phyloP scores from a whole-genome alignment of 2,113 vertebrate genomes.

The Neofelis nebulosa region DNA sequence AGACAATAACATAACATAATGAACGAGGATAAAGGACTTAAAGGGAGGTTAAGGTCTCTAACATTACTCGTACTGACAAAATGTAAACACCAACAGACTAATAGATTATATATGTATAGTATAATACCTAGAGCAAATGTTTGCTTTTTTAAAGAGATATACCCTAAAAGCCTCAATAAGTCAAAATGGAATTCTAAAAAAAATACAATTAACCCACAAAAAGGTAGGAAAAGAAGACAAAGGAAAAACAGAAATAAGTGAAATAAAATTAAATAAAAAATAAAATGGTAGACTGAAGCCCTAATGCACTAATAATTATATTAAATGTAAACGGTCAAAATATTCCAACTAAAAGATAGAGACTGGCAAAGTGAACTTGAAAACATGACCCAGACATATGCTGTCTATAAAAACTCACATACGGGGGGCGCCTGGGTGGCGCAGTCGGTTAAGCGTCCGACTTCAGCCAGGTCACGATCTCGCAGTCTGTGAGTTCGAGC shows the following conservation, averaged over 20 bases:
- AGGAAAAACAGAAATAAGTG: background rate
- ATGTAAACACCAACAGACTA: background rate
- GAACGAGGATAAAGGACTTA: background rate
- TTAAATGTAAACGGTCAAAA: conserved; percentile 1
- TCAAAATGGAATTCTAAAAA: background rate
- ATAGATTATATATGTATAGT: background rate
- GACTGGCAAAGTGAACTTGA: background rate
- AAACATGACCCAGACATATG: background rate
- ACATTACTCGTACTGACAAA: background rate
- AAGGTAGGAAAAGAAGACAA: background rate
- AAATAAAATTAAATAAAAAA: background rate
- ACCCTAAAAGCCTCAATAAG: background rate
- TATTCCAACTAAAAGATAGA: background rate
- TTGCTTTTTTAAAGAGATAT: background rate
- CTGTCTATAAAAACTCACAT: background rate
- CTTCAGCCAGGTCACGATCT: too few relatives aligned
- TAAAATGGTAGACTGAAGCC: background rate
- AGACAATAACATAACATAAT: background rate
- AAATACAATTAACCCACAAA: background rate
- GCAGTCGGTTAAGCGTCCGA: too few relatives aligned
- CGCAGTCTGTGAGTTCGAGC: too few relatives aligned
- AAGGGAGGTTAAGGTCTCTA: background rate
- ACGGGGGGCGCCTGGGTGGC: too few relatives aligned
- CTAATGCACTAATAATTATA: background rate
- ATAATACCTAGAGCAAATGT: background rate